phyloP scores from a whole-genome alignment of 2,888 invertebrate genomes.

The Tromatobia lineatoria region DNA sequence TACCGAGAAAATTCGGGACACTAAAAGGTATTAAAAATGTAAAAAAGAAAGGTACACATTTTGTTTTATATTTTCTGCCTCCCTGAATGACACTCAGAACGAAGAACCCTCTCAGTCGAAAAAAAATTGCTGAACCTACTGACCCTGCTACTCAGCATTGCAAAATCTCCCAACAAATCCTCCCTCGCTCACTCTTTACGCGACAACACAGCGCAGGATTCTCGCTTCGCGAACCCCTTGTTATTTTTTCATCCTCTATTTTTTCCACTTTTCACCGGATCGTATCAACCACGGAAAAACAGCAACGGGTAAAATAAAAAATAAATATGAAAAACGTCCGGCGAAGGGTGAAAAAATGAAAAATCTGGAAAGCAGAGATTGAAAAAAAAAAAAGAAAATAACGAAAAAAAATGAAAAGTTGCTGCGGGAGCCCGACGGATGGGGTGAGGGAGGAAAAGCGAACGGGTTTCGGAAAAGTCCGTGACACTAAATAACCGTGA shows the following conservation, averaged over 20 bases:
- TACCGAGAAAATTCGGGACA: background rate
- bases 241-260: slow-evolving; percentile 37
- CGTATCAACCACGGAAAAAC: slow-evolving; percentile 36
- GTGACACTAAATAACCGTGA: slow-evolving; percentile 68
- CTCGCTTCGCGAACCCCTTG: background rate
- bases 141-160: slow-evolving; percentile 43
- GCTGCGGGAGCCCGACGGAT: background rate
- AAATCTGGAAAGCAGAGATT: slow-evolving; percentile 33
- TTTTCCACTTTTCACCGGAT: slow-evolving; percentile 51
- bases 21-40: background rate
- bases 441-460: background rate
- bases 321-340: slow-evolving; percentile 35
- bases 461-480: slow-evolving; percentile 53
- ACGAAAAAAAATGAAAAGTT: slow-evolving; percentile 29
- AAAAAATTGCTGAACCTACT: slow-evolving; percentile 30
- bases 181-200: background rate
- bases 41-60: background rate
- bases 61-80: background rate
- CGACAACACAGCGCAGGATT: background rate
- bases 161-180: slow-evolving; percentile 56
- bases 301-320: slow-evolving; percentile 29
- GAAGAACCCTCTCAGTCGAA: background rate
- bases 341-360: slow-evolving; percentile 32
- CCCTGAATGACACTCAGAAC: background rate
- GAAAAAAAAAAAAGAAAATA: background rate